phyloP scores from a whole-genome alignment of 2,113 vertebrate genomes.

The Piaya cayana region DNA sequence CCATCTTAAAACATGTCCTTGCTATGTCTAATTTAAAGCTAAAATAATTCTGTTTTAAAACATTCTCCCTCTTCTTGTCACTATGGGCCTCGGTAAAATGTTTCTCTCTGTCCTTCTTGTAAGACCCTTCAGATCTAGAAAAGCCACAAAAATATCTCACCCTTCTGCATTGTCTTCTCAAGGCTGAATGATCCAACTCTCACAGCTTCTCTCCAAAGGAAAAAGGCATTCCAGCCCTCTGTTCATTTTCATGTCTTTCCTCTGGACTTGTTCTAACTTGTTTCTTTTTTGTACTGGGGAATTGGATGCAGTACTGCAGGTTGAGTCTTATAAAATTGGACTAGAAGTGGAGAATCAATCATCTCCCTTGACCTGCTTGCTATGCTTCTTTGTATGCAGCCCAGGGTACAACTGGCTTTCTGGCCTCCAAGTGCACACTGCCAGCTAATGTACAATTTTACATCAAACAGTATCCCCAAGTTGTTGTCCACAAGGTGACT shows the following conservation, averaged over 20 bases:
- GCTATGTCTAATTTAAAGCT: background rate
- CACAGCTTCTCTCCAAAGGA: background rate
- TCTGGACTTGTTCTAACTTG: accelerated
- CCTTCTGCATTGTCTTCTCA: background rate
- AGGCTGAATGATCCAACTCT: background rate
- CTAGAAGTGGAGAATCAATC: background rate
- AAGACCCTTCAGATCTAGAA: background rate
- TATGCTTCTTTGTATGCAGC: background rate
- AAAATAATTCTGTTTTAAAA: background rate
- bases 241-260: background rate
- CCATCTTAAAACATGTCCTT: background rate
- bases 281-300: background rate
- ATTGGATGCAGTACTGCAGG: background rate
- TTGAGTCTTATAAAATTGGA: background rate
- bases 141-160: background rate
- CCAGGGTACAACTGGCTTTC: background rate
- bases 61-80: background rate
- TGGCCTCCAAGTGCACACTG: background rate
- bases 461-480: background rate
- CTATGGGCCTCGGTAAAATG: background rate
- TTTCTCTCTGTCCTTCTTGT: background rate
- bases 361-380: background rate
- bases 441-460: background rate
- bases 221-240: background rate
- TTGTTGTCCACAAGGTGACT: background rate